Percentiles rank a stretch among this genome's conserved stretches.
phyloP scores from a whole-genome alignment of 2,113 vertebrate species.

The Gulo gulo region DNA sequence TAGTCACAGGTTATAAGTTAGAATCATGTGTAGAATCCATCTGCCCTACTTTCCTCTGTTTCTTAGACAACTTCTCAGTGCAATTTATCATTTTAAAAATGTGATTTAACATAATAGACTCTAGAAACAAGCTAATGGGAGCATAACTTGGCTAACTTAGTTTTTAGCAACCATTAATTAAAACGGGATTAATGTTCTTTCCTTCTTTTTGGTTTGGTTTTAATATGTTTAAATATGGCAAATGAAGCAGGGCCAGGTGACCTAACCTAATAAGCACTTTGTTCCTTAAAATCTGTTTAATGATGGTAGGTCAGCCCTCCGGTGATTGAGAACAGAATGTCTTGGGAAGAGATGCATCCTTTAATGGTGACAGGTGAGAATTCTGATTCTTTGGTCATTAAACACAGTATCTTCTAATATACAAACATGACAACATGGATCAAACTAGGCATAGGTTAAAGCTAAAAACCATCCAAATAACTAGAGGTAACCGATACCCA shows the following conservation, averaged over 20 bases:
- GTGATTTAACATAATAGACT: background rate
- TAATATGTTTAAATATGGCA: background rate
- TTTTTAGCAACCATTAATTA: slow-evolving; percentile 16
- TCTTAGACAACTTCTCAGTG: background rate
- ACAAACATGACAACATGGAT: background rate
- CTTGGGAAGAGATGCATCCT: accelerated
- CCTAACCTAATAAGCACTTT: background rate
- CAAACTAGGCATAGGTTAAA: background rate
- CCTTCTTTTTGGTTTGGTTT: background rate
- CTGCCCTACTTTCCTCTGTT: background rate
- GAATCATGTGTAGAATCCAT: background rate
- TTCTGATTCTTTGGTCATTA: background rate
- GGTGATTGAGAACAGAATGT: background rate
- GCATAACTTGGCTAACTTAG: background rate
- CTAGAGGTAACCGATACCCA: background rate
- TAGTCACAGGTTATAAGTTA: background rate
- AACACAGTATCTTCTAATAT: background rate
- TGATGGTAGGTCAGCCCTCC: background rate
- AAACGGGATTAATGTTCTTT: background rate
- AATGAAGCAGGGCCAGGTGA: background rate
- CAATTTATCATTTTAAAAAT: background rate
- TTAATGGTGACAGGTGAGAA: background rate
- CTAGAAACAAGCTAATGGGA: background rate
- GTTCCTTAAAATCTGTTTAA: background rate
- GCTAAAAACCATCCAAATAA: background rate